Evolutionary conservation across 1,140 invertebrate species (phyloP).

Genomic region (Heliconius hermathena): DNA sequence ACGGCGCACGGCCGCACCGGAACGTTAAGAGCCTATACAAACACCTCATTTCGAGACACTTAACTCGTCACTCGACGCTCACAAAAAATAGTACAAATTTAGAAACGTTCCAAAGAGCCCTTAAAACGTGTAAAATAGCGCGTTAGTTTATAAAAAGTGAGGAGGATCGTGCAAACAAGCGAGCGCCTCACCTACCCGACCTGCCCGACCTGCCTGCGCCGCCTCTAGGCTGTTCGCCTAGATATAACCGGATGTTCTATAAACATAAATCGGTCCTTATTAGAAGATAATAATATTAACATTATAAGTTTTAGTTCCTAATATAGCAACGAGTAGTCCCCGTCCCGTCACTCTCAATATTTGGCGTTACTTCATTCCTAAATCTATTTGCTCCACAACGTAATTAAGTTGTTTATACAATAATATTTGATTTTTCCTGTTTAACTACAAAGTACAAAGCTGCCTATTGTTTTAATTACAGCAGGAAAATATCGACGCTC

Average conservation of each 20-base stretch:
- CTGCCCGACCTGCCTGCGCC: background rate
- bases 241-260: too few relatives aligned
- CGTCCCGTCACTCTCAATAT: background rate
- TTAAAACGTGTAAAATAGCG: conserved; percentile 71
- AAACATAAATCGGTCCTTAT: too few relatives aligned
- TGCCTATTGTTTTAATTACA: conserved; percentile 36
- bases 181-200: conserved; percentile 52
- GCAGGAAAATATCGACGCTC: conserved; percentile 40
- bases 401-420: conserved; percentile 32
- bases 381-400: conserved; percentile 22
- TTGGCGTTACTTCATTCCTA: conserved; percentile 18
- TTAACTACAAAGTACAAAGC: background rate
- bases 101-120: conserved; percentile 60
- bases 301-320: too few relatives aligned
- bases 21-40: conserved; percentile 64
- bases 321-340: too few relatives aligned
- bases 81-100: conserved; percentile 73
- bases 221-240: too few relatives aligned
- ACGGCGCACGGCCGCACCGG: conserved; percentile 29
- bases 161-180: conserved; percentile 44
- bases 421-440: conserved; percentile 36
- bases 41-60: conserved; percentile 73
- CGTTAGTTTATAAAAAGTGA: conserved; percentile 55
- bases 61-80: conserved; percentile 63
- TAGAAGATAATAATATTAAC: too few relatives aligned